Evolutionary conservation across 2,888 invertebrate genomes (phyloP), one percentile per base, ranked within the genome.

Genomic region (Zygaena filipendulae): DNA sequence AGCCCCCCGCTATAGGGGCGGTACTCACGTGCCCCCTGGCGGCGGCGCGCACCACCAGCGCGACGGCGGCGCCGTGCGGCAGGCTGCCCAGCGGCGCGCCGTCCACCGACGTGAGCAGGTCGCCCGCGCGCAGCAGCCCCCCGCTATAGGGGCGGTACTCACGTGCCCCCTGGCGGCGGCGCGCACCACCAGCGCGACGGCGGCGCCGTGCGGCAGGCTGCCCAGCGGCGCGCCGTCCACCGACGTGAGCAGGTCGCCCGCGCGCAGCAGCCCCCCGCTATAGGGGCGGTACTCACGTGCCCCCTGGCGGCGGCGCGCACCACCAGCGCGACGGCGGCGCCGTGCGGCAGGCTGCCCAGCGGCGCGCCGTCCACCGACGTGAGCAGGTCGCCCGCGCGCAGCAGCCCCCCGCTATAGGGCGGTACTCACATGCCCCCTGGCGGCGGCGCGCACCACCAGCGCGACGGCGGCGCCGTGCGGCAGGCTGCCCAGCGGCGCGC

Each of bases 391-490:
- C 96, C 96, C 0, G 94, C 90, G 21, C 89, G 86, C 29, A 99
- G 85, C 21, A 95, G 83, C 0, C 95, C 95, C n/a, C n/a, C n/a
- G n/a, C n/a, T n/a, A n/a, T n/a, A n/a, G n/a, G n/a, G n/a, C n/a
- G n/a, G n/a, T n/a, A n/a, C 69, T 88, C 1, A 97, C 97, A 51
- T 92, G 88, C 3, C 97, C 96, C 40, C 90, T 85, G 14, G 88
- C 82, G 0, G 95, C 94, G 0, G 97, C 96, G 30, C 59, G 66
- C 32, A 94, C 93, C 83, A 98, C 96, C 41, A 95, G 81, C 37
- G 94, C 90, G 3, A 98, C 97, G 1, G 97, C 97, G 47, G 91
- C 89, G 40, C 93, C 91, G 70, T 98, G 97, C 2, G 95, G 92
- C 2, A 95, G 91, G 46, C 80, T 77, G 42, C 89, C 82, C 21